Evolutionary conservation across 2,113 vertebrate genomes (phyloP).

Genomic region (Haliaeetus leucogaster): DNA sequence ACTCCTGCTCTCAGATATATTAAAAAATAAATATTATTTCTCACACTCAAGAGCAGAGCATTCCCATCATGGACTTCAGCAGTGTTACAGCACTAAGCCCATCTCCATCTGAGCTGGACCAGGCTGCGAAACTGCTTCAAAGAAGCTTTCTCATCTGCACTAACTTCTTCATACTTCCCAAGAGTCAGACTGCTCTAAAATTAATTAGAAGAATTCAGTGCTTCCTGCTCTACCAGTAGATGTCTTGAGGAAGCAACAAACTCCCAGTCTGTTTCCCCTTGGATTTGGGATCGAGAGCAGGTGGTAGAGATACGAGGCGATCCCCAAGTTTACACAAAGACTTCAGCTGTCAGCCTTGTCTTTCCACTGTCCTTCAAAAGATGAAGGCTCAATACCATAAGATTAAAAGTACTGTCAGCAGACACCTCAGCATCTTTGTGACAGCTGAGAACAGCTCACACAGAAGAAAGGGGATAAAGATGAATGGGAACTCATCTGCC

Average conservation of each 20-base stretch:
- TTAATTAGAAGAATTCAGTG: neutral
- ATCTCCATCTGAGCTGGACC: neutral
- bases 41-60: neutral
- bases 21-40: neutral
- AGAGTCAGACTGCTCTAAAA: neutral
- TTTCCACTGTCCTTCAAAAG: neutral
- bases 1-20: neutral
- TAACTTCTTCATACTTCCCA: neutral
- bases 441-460: neutral
- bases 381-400: neutral
- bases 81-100: neutral
- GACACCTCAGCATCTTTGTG: neutral
- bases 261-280: neutral
- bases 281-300: accelerated
- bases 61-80: neutral
- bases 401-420: neutral
- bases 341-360: neutral
- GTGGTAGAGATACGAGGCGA: neutral
- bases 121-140: neutral
- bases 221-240: neutral
- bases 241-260: neutral
- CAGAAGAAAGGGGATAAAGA: neutral
- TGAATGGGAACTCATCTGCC: neutral
- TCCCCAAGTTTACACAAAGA: neutral
- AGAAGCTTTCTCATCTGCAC: neutral